Evolutionary conservation across 2,888 invertebrate genomes (phyloP).

Genomic region (Drosophila dives): DNA sequence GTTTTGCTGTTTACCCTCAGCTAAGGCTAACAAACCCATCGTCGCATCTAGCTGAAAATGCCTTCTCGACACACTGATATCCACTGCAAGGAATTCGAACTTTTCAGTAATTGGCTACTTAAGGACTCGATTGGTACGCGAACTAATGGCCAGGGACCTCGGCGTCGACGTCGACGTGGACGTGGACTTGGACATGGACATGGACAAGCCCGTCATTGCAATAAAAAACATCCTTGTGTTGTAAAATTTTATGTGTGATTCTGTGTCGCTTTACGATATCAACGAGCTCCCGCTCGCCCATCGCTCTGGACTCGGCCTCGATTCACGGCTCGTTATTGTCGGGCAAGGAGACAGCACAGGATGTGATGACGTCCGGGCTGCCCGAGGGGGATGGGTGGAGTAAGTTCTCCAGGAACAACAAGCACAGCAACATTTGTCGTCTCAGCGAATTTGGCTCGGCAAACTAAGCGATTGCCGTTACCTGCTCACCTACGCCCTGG

Average conservation of each 20-base stretch:
- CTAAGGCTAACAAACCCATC: conserved; percentile 57
- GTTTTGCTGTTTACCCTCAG: conserved; percentile 69
- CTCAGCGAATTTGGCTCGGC: conserved; percentile 68
- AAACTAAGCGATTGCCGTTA: conserved; percentile 78
- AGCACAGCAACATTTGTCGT: conserved; percentile 64
- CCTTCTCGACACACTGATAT: conserved; percentile 50
- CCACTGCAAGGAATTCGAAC: conserved; percentile 68
- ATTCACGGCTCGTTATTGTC: conserved; percentile 68
- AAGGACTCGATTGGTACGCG: conserved; percentile 70
- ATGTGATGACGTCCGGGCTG: conserved; percentile 39
- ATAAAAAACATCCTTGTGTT: conserved; percentile 80
- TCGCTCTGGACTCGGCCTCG: conserved; percentile 8
- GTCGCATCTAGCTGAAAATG: conserved; percentile 17
- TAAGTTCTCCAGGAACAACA: background rate
- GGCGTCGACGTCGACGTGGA: conserved; percentile 19
- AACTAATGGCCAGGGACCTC: conserved; percentile 21
- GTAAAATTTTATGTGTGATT: conserved; percentile 81
- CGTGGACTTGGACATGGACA: conserved; percentile 9
- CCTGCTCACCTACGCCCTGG: conserved; percentile 77
- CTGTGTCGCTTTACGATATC: conserved; percentile 80
- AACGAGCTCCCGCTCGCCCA: conserved; percentile 44
- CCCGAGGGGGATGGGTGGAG: background rate
- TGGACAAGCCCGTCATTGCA: conserved; percentile 50
- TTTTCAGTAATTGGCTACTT: conserved; percentile 79
- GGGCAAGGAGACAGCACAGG: conserved; percentile 47